Evolutionary conservation across 2,888 invertebrate species (phyloP).

Genomic region (Spatulosminthurus flaviceps): DNA sequence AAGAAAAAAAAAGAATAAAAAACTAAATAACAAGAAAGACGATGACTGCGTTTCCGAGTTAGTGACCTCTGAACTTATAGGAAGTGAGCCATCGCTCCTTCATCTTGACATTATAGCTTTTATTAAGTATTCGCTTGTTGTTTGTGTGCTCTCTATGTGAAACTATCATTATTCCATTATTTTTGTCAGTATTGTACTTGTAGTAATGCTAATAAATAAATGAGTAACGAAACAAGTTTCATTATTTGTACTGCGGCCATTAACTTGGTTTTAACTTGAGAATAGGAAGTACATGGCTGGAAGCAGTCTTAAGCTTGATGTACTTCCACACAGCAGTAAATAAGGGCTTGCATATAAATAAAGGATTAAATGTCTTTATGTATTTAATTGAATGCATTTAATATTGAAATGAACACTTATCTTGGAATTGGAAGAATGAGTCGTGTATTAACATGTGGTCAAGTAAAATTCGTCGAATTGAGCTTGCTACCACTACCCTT

Average conservation of each 20-base stretch:
- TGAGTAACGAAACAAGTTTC: too few relatives aligned
- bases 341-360: too few relatives aligned
- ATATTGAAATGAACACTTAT: neutral
- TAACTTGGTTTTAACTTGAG: conserved; percentile 1
- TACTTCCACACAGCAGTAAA: too few relatives aligned
- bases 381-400: neutral
- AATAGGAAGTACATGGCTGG: neutral
- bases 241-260: too few relatives aligned
- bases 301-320: too few relatives aligned
- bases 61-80: conserved; percentile 7
- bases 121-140: neutral
- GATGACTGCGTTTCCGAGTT: conserved; percentile 13
- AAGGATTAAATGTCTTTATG: neutral
- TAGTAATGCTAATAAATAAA: too few relatives aligned
- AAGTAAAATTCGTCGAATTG: too few relatives aligned
- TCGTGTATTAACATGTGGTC: neutral
- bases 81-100: conserved; percentile 18
- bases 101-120: conserved; percentile 4
- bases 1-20: neutral
- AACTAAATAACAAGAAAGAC: neutral
- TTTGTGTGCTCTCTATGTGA: neutral
- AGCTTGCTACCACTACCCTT: too few relatives aligned
- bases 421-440: neutral
- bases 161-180: neutral
- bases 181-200: too few relatives aligned